Conservation (phyloP, 1,140 invertebrate genomes). For the Ruditapes philippinarum region DNA sequence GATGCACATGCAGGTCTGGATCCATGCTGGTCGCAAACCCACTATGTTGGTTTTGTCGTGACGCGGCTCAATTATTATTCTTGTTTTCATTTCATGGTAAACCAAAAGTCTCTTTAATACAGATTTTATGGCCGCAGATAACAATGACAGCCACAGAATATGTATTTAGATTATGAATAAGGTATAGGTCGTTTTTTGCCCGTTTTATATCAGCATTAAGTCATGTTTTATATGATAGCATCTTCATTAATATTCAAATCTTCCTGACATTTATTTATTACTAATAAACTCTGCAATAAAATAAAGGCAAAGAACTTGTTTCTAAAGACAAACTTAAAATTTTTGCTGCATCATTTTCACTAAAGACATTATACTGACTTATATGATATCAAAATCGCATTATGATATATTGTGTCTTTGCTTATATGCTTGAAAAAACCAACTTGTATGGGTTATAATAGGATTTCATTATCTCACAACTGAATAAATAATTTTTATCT, state of each 20-base stretch:
- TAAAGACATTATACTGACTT: too few species aligned
- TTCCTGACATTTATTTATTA: constrained; percentile 45
- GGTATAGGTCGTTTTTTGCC: constrained; percentile 4
- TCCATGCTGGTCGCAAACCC: too few species aligned
- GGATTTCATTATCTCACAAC: too few species aligned
- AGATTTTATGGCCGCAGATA: constrained; percentile 14
- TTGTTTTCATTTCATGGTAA: neutral
- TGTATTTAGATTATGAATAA: constrained; percentile 19
- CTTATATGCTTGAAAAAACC: too few species aligned
- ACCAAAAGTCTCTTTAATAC: constrained; percentile 19
- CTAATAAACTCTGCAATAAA: neutral
- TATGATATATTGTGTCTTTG: too few species aligned
- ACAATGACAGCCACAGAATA: neutral
- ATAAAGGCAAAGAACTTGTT: neutral
- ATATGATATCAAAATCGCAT: too few species aligned
- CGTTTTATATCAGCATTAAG: constrained; percentile 46
- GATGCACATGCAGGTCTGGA: too few species aligned
- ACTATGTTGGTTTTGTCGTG: too few species aligned
- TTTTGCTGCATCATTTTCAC: too few species aligned
- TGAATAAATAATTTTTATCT: too few species aligned
- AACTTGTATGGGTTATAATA: too few species aligned
- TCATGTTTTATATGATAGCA: constrained; percentile 33
- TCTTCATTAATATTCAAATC: constrained; percentile 57
- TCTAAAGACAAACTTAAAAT: neutral
- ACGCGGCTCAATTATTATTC: too few species aligned